A percentile compares a stretch with the other conserved stretches of the same genome.
These are phyloP conservation scores for Azemiops feae DNA, from an alignment of 2,113 vertebrate species.

Conservation along the genomic window DNA sequence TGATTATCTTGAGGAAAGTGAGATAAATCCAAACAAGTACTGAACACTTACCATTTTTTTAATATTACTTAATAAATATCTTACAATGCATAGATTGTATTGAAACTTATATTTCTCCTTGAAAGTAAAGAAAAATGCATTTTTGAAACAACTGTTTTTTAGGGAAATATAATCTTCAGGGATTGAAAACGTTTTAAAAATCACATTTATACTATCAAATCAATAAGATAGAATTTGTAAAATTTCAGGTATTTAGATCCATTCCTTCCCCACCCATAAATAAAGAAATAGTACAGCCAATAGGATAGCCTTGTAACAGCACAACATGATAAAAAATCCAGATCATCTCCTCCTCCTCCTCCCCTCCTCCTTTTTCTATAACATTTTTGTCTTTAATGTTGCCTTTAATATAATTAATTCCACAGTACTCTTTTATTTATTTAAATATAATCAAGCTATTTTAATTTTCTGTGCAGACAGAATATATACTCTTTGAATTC, in stretches of 20 bases:
- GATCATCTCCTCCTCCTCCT: not conserved
- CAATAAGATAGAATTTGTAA: conserved; percentile 45
- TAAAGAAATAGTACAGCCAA: conserved; percentile 13
- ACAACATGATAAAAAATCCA: conserved; percentile 33
- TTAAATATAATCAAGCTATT: not conserved
- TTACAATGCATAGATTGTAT: conserved; percentile 37
- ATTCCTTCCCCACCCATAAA: not conserved
- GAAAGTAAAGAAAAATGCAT: conserved; percentile 58
- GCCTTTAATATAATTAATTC: conserved; percentile 9
- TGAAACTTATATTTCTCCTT: conserved; percentile 68
- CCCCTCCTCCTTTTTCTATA: not conserved
- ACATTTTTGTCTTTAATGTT: not conserved
- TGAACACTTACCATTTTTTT: conserved; percentile 47
- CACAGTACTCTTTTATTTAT: not conserved
- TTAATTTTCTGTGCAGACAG: conserved; percentile 27
- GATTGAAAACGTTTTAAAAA: conserved; percentile 28
- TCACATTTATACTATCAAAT: not conserved
- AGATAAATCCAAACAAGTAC: conserved; percentile 48
- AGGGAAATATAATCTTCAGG: conserved; percentile 39
- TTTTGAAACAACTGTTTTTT: conserved; percentile 63
- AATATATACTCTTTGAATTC: not conserved
- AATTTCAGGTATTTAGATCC: conserved; percentile 55
- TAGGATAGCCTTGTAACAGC: conserved; percentile 35
- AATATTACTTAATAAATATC: conserved; percentile 43
- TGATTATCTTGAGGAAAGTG: conserved; percentile 30